Base-by-base conservation (phyloP, 2,888 invertebrate genomes). In the Protula sp. region DNA sequence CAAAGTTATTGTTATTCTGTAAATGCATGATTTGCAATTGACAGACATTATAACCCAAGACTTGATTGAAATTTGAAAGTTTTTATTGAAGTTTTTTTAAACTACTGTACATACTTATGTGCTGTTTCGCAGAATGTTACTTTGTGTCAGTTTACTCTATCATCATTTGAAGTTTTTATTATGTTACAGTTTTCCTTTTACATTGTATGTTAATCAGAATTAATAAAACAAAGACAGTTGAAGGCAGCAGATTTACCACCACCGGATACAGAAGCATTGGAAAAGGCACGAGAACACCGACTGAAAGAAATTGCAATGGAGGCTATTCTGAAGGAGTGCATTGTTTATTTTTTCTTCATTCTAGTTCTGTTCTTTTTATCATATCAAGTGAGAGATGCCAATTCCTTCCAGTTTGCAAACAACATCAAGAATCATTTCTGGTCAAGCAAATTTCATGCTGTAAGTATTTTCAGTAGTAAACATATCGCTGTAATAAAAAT, bases 361-460 rank as follows among this genome's bases (percentile, higher is more conserved):
- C 62, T 79, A 2, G 67, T 80, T 51, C 68, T 80, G 28, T 78
- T 80, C 71, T 80, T 80, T 72, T 64, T 80, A 38, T 78, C 79
- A 30, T 79, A 80, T 65, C 79, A 80, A 65, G 73, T 77, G 55
- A 67, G 80, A 19, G 77, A 77, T 63, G 68, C 69, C 3, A 65
- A 72, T 59, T 76, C 76, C 2, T 79, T 67, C 65, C 48, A 60
- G 14, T 72, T 70, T 55, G 70, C 72, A 3, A 63, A 68, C 45
- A 76, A 74, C 62, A 64, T 79, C 54, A 72, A 71, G 57, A 72
- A 71, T 55, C 71, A 66, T 26, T 77, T 78, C 66, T 54, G 45
- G 52, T 52, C 52, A 22, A 55, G 58, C 26, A 14, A 47, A n/a
- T 48, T 63, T 29, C 48, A 54, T 30, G n/a, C 22, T 9, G 60